Conservation (phyloP, 2,888 invertebrate species). For the Vanessa cardui region DNA sequence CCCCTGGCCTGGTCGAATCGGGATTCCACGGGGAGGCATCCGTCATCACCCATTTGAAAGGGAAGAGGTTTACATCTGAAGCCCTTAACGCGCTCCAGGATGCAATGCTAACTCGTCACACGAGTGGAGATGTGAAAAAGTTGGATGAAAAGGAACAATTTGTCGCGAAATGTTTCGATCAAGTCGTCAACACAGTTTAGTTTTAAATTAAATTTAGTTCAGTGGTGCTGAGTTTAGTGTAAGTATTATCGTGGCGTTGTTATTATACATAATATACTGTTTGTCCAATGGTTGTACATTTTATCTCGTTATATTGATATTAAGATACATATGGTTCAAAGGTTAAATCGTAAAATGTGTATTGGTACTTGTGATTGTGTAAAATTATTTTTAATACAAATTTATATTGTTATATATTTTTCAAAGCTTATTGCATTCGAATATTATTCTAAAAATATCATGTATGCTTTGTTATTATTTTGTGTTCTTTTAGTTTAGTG, state of each 20-base stretch:
- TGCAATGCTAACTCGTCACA: constrained; percentile 72
- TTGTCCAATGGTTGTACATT: constrained; percentile 46
- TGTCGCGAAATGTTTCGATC: constrained; percentile 84
- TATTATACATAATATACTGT: constrained; percentile 38
- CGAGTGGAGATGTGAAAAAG: constrained; percentile 58
- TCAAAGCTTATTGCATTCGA: constrained; percentile 1
- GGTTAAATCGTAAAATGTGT: constrained; percentile 23
- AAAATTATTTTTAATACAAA: constrained; percentile 6
- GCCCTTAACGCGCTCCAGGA: constrained; percentile 84
- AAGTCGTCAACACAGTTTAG: constrained; percentile 83
- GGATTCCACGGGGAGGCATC: constrained; percentile 85
- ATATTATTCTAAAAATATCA: constrained; percentile 9
- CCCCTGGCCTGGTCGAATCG: constrained; percentile 82
- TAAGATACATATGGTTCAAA: constrained; percentile 28
- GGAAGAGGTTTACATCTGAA: constrained; percentile 85
- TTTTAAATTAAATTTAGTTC: constrained; percentile 13
- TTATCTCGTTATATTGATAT: constrained; percentile 38
- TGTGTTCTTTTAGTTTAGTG: constrained; percentile 68
- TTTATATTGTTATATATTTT: constrained; percentile 8
- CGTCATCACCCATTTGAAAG: constrained; percentile 85
- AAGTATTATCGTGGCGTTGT: constrained; percentile 39
- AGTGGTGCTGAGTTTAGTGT: constrained; percentile 44
- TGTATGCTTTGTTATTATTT: constrained; percentile 40
- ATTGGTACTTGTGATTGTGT: constrained; percentile 16
- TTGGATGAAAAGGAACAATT: constrained; percentile 83